Evolutionary conservation across 2,888 invertebrate genomes (phyloP).

Genomic region (Cataglyphis cursor): DNA sequence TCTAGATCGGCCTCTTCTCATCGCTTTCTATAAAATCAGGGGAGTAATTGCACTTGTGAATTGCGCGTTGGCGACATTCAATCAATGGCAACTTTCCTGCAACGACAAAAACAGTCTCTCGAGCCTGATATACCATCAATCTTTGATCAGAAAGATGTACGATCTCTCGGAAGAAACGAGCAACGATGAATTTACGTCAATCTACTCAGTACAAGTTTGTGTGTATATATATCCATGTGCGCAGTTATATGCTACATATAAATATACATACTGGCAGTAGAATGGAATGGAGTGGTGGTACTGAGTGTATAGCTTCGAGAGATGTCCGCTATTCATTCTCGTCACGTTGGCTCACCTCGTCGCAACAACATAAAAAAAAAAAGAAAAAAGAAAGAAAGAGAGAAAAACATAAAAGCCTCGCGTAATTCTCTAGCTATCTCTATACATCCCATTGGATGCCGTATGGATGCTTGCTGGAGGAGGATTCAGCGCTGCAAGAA

Average conservation of each 20-base stretch:
- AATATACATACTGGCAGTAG: conserved; percentile 20
- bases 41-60: conserved; percentile 8
- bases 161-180: conserved; percentile 62
- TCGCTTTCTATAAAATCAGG: neutral
- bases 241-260: conserved; percentile 47
- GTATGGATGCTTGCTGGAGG: conserved; percentile 58
- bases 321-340: conserved; percentile 83
- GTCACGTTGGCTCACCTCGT: conserved; percentile 80
- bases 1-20: neutral
- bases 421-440: conserved; percentile 83
- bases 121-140: conserved; percentile 12
- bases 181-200: conserved; percentile 47
- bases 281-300: conserved; percentile 51
- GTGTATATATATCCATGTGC: neutral
- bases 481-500: conserved; percentile 59
- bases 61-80: conserved; percentile 2
- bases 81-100: neutral
- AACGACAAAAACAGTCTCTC: conserved; percentile 24
- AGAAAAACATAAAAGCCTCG: conserved; percentile 63
- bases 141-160: conserved; percentile 60
- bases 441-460: conserved; percentile 80
- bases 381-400: neutral
- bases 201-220: neutral
- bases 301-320: conserved; percentile 74
- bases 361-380: conserved; percentile 64